Evolutionary conservation across 2,888 invertebrate genomes (phyloP).

Genomic region (Macroteleia sp.): DNA sequence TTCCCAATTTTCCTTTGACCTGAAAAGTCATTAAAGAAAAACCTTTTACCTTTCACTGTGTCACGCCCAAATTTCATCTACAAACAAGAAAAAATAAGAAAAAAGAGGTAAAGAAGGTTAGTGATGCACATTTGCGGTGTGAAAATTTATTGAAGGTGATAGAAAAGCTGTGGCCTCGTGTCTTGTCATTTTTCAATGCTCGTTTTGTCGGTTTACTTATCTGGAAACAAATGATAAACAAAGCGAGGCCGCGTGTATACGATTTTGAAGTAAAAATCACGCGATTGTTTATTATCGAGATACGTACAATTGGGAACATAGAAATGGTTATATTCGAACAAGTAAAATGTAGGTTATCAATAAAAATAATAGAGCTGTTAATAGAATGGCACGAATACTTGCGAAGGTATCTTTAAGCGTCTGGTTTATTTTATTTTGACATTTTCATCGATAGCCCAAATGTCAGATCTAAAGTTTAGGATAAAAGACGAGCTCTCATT

Average conservation of each 20-base stretch:
- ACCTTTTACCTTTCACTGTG: conserved; percentile 44
- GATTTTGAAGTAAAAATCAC: conserved; percentile 43
- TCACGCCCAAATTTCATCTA: conserved; percentile 1
- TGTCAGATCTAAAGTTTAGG: conserved; percentile 67
- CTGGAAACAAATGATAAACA: conserved; percentile 60
- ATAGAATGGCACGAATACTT: conserved; percentile 39
- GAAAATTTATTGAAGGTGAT: conserved; percentile 49
- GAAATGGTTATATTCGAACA: conserved; percentile 35
- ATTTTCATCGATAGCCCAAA: conserved; percentile 66
- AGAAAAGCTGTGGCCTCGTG: conserved; percentile 47
- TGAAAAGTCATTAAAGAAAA: conserved; percentile 6
- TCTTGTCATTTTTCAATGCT: conserved; percentile 48
- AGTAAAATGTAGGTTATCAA: conserved; percentile 58
- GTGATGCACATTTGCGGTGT: conserved; percentile 36
- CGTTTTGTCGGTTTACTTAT: conserved; percentile 55
- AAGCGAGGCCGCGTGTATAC: conserved; percentile 53
- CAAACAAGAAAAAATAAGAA: conserved; percentile 11
- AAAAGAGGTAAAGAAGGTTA: conserved; percentile 71
- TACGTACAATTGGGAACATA: conserved; percentile 48
- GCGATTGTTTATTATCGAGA: conserved; percentile 48
- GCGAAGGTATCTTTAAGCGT: conserved; percentile 41
- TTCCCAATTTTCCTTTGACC: conserved; percentile 58
- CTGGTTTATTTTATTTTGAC: conserved; percentile 64
- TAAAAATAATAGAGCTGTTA: conserved; percentile 42
- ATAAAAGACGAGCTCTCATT: conserved; percentile 66